Evolutionary conservation across 2,888 invertebrate species (phyloP).

Genomic region (Odontocerum albicorne): DNA sequence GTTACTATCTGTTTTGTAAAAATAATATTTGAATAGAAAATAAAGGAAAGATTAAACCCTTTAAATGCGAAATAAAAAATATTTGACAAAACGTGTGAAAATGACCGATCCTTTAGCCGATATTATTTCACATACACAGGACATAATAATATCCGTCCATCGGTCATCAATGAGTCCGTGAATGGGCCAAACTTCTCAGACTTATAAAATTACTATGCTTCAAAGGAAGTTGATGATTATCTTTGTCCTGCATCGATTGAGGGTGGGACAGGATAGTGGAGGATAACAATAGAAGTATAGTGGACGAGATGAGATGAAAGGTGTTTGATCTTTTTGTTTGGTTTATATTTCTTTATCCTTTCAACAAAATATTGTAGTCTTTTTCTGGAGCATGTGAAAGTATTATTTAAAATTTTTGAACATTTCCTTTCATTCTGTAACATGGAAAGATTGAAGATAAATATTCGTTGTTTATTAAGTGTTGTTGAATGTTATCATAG

Average conservation of each 20-base stretch:
- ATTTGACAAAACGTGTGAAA: slow-evolving; percentile 29
- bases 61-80: slow-evolving; percentile 13
- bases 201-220: slow-evolving; percentile 26
- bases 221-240: slow-evolving; percentile 33
- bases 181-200: background rate
- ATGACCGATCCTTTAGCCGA: slow-evolving; percentile 8
- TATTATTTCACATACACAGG: background rate
- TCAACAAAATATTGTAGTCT: slow-evolving; percentile 1
- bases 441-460: no score
- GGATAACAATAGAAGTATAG: slow-evolving; percentile 4
- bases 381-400: slow-evolving; percentile 12
- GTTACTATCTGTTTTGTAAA: slow-evolving; percentile 3
- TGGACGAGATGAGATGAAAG: slow-evolving; percentile 16
- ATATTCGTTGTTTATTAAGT: no score
- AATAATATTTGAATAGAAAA: background rate
- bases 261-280: slow-evolving; percentile 11
- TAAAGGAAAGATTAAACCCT: slow-evolving; percentile 1
- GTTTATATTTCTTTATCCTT: slow-evolving; percentile 17
- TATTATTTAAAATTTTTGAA: no score
- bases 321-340: slow-evolving; percentile 28
- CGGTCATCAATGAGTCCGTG: slow-evolving; percentile 2
- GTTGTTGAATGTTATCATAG: no score
- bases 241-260: slow-evolving; percentile 23
- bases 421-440: no score
- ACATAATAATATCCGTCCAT: background rate